Evolutionary conservation across 2,113 vertebrate species (phyloP).

Genomic region (Syrmaticus mikado): DNA sequence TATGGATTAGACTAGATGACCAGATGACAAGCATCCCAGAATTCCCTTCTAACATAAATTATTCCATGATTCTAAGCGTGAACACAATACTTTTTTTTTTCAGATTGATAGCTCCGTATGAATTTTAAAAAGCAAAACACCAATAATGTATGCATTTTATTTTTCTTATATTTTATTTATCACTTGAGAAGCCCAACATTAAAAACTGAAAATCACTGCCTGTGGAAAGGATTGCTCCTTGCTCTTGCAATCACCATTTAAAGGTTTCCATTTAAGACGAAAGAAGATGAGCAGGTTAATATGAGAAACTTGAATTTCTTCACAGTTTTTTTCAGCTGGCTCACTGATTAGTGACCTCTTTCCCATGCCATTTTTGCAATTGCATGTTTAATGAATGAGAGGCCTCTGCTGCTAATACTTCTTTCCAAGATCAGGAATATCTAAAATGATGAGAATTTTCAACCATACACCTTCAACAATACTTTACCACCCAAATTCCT

Average conservation of each 20-base stretch:
- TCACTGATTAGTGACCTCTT: neutral
- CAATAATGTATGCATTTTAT: neutral
- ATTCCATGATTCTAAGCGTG: neutral
- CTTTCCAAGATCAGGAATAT: neutral
- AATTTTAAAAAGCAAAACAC: neutral
- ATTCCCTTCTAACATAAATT: neutral
- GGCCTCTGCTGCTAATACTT: neutral
- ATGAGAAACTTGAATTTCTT: neutral
- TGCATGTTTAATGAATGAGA: constrained; percentile 9
- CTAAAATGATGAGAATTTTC: neutral
- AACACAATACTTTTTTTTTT: neutral
- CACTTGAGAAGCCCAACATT: neutral
- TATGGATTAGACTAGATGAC: neutral
- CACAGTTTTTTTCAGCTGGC: neutral
- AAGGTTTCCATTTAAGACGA: neutral
- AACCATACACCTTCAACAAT: neutral
- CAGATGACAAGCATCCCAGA: neutral
- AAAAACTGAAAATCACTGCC: neutral
- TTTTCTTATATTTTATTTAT: neutral
- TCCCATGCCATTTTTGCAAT: neutral
- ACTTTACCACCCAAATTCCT: neutral
- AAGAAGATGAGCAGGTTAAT: neutral
- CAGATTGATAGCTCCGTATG: neutral
- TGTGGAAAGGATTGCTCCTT: neutral
- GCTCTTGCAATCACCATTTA: neutral